Conservation (phyloP, 2,797 vertebrate species). For the Cygnus olor region DNA sequence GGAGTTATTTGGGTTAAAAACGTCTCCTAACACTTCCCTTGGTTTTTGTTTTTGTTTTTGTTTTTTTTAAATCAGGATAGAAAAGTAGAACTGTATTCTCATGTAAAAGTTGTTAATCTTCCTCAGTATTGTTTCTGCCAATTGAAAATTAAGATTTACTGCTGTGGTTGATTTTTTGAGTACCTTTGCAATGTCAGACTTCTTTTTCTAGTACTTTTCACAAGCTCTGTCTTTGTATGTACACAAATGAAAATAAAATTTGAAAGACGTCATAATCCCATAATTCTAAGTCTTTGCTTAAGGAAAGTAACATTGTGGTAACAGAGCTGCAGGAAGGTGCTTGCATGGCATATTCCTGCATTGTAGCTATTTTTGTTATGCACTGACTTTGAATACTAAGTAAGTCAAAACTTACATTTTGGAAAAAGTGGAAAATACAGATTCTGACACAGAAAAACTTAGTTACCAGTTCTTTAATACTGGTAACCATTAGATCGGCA, state of each 20-base stretch:
- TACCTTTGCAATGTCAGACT: neutral
- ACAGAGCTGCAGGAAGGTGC: neutral
- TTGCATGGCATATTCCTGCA: neutral
- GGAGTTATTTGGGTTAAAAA: neutral
- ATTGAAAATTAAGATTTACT: neutral
- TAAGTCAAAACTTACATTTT: neutral
- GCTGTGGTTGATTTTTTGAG: neutral
- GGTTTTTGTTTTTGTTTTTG: too few species aligned
- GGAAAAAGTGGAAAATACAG: neutral
- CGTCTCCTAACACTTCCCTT: neutral
- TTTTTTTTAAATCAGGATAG: neutral
- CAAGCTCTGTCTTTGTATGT: neutral
- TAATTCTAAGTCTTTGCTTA: neutral
- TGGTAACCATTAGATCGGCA: neutral
- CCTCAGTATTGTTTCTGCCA: neutral
- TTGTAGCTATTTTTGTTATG: neutral
- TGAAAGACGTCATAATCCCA: neutral
- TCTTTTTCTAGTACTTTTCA: neutral
- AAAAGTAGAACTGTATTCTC: neutral
- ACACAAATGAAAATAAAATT: neutral
- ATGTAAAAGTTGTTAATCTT: neutral
- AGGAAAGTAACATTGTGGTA: neutral
- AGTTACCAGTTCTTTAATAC: neutral
- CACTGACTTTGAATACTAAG: neutral
- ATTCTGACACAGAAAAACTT: neutral